phyloP scores from a whole-genome alignment of 2,888 invertebrate genomes.

The Geophilus truncorum region DNA sequence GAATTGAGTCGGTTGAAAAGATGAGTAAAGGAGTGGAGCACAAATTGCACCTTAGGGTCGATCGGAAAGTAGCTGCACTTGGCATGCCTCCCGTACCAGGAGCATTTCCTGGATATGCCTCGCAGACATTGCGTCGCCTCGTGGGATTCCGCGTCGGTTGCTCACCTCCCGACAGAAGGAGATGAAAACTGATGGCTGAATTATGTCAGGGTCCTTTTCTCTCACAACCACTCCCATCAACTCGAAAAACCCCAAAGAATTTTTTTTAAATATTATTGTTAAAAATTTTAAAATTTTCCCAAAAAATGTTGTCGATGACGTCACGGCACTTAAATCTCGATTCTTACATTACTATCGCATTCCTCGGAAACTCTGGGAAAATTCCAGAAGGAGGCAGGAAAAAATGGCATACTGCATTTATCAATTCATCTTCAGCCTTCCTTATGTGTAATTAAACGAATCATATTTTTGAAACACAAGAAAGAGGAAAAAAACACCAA shows the following conservation, averaged over 20 bases:
- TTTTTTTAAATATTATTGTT: too few species aligned
- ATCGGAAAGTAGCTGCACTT: neutral
- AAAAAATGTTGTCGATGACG: neutral
- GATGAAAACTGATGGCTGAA: slow-evolving; percentile 5
- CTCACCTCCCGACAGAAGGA: neutral
- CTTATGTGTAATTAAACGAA: neutral
- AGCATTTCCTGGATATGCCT: slow-evolving; percentile 8
- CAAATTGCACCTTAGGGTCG: neutral
- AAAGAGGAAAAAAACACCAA: neutral
- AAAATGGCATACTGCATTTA: neutral
- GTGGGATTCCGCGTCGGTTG: neutral
- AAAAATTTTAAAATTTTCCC: neutral
- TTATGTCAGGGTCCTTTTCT: neutral
- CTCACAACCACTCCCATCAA: neutral
- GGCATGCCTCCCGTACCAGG: neutral
- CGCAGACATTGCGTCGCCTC: slow-evolving; percentile 3
- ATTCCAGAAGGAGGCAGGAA: neutral
- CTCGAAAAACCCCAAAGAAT: neutral
- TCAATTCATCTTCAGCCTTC: neutral
- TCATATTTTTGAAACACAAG: neutral
- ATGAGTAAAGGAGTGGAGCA: neutral
- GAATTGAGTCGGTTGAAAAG: neutral
- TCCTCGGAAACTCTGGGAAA: neutral
- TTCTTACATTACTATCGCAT: neutral
- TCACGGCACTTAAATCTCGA: neutral